A percentile compares a stretch with the other conserved stretches of the same genome.
Evolutionary conservation across 2,888 invertebrate species (phyloP).

Genomic region (Drosophila setosimentum): DNA sequence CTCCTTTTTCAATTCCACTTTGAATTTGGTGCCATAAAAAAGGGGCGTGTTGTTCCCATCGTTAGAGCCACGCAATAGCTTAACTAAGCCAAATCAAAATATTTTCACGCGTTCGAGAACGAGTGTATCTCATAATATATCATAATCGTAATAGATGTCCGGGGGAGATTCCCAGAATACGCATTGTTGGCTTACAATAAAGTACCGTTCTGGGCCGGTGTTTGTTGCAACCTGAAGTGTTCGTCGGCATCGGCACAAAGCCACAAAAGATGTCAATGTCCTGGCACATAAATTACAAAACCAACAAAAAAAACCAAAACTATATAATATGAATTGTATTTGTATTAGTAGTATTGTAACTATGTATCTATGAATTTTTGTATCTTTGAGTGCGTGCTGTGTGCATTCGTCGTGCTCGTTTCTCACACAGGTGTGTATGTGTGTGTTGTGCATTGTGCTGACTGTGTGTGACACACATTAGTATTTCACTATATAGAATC

Average conservation of each 20-base stretch:
- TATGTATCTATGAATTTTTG: conserved; percentile 1
- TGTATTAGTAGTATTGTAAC: conserved; percentile 55
- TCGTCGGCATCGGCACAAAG: conserved; percentile 54
- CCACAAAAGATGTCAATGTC: conserved; percentile 76
- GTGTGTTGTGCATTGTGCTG: conserved; percentile 51
- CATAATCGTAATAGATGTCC: conserved; percentile 59
- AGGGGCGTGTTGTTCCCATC: conserved; percentile 47
- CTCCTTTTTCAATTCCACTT: not conserved
- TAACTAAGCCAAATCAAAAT: conserved; percentile 60
- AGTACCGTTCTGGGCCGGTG: conserved; percentile 57
- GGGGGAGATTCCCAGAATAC: conserved; percentile 45
- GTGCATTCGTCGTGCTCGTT: conserved; percentile 5
- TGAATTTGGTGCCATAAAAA: not conserved
- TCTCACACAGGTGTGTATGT: conserved; percentile 12
- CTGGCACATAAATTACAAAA: conserved; percentile 69
- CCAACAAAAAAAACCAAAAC: conserved; percentile 3
- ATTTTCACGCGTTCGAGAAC: conserved; percentile 59
- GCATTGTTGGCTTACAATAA: conserved; percentile 60
- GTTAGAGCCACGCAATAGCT: not conserved
- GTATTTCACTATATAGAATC: conserved; percentile 23
- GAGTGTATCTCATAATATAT: conserved; percentile 51
- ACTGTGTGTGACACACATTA: conserved; percentile 67
- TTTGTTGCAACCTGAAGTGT: conserved; percentile 3
- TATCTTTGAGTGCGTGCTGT: conserved; percentile 22
- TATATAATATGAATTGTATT: conserved; percentile 57